These are phyloP conservation scores for Laothoe populi DNA, from an alignment of 2,888 invertebrate genomes.

Conservation along the genomic window DNA sequence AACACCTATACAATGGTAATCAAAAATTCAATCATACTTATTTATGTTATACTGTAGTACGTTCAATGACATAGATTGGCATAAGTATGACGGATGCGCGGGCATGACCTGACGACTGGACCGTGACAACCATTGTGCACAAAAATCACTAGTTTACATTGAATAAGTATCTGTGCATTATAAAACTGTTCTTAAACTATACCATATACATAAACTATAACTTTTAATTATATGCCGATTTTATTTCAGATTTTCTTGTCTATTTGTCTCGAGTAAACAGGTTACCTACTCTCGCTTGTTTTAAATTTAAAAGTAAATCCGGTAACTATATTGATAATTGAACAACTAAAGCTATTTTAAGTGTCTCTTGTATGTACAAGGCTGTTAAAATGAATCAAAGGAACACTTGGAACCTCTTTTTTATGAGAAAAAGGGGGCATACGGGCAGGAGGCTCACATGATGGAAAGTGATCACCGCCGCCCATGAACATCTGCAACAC, in stretches of 20 bases:
- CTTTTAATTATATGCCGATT: neutral
- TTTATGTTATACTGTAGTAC: constrained; percentile 14
- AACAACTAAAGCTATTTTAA: too few species aligned
- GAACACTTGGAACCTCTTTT: too few species aligned
- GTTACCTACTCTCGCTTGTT: too few species aligned
- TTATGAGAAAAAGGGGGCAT: too few species aligned
- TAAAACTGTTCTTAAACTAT: constrained; percentile 1
- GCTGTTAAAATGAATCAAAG: too few species aligned
- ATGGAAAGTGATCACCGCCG: too few species aligned
- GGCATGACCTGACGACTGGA: constrained; percentile 64
- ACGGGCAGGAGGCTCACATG: too few species aligned
- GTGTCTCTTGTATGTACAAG: too few species aligned
- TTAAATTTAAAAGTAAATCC: too few species aligned
- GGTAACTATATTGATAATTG: too few species aligned
- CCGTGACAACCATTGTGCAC: constrained; percentile 61
- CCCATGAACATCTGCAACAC: too few species aligned
- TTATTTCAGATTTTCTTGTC: neutral
- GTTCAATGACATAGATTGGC: constrained; percentile 44
- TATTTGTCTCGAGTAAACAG: too few species aligned
- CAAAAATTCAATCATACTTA: neutral
- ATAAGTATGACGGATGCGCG: constrained; percentile 59
- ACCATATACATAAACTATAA: neutral
- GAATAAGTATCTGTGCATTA: constrained; percentile 33
- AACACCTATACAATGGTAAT: neutral
- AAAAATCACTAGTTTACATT: constrained; percentile 33